Evolutionary conservation across 2,113 vertebrate genomes (phyloP).

Genomic region (Scopus umbretta): DNA sequence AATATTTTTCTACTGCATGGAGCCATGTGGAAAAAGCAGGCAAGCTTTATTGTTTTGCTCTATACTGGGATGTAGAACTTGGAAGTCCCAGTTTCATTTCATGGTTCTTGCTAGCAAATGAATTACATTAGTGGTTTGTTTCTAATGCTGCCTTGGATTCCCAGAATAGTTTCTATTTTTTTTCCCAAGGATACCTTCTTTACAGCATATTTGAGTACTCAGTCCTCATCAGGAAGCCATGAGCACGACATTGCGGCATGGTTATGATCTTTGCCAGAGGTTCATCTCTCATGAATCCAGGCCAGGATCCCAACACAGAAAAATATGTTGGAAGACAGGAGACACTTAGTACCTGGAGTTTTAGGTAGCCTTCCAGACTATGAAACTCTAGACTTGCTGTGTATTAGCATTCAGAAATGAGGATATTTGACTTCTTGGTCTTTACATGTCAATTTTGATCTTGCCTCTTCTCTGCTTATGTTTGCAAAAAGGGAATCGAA

Average conservation of each 20-base stretch:
- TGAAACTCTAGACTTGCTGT: not conserved
- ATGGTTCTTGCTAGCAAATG: not conserved
- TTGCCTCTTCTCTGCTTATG: not conserved
- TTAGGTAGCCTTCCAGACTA: not conserved
- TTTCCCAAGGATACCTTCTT: constrained; percentile 29
- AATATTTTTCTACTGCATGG: not conserved
- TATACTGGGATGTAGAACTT: not conserved
- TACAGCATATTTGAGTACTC: constrained; percentile 68
- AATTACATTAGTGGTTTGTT: not conserved
- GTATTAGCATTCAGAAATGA: not conserved
- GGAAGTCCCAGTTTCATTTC: not conserved
- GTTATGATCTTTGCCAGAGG: constrained; percentile 69
- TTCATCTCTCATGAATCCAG: constrained; percentile 45
- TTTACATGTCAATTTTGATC: not conserved
- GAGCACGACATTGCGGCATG: constrained; percentile 49
- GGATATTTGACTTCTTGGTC: not conserved
- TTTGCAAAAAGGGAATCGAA: not conserved
- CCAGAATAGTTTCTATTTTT: not conserved
- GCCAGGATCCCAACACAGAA: constrained; percentile 70
- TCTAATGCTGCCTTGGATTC: not conserved
- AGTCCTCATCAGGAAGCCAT: constrained; percentile 71
- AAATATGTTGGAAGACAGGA: constrained; percentile 55
- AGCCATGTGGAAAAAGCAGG: not conserved
- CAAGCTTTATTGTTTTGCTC: not conserved
- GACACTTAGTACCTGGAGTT: not conserved